Conservation (phyloP, 2,888 invertebrate species). For the Stictocephala bisonia region DNA sequence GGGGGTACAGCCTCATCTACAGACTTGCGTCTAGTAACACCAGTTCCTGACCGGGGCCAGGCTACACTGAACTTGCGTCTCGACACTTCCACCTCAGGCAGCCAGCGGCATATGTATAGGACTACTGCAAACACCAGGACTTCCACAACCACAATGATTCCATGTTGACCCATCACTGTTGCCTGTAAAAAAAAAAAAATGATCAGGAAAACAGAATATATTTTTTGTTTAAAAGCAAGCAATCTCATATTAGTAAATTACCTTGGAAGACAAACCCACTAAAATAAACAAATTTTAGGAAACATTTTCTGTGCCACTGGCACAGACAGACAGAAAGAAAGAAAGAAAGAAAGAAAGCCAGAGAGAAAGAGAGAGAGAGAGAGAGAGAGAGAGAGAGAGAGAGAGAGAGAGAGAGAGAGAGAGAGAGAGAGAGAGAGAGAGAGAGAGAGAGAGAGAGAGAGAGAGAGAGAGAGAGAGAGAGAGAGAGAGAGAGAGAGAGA, state of each 20-base stretch:
- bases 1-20: constrained; percentile 72
- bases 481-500: background rate
- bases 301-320: too few species aligned
- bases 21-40: constrained; percentile 55
- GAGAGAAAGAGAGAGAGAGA: too few species aligned
- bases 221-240: too few species aligned
- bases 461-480: background rate
- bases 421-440: background rate
- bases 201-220: too few species aligned
- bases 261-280: too few species aligned
- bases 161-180: constrained; percentile 61
- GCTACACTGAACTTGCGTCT: constrained; percentile 54
- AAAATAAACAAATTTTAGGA: too few species aligned
- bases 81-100: constrained; percentile 62
- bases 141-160: constrained; percentile 62
- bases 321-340: background rate
- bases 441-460: background rate
- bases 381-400: background rate
- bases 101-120: constrained; percentile 65
- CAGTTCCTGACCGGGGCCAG: constrained; percentile 56
- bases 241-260: too few species aligned
- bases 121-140: constrained; percentile 63
- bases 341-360: too few species aligned
- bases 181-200: too few species aligned
- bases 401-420: background rate